Evolutionary conservation across 1,140 invertebrate species (phyloP), one percentile per base, ranked within the genome.

Genomic region (Sesamia nonagrioides): DNA sequence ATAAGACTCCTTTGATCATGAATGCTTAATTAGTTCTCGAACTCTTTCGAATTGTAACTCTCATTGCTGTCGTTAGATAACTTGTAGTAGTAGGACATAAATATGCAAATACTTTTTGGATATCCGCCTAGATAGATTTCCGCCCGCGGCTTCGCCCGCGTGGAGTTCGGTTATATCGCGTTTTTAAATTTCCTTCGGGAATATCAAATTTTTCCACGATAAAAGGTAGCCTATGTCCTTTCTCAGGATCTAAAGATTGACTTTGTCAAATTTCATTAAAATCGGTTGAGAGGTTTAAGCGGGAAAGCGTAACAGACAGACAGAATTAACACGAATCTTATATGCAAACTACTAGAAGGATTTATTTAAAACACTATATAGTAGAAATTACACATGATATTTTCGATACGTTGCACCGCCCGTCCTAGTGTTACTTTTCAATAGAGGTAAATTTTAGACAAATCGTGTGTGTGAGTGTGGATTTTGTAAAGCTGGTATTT

Each of bases 41-140:
- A 73, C 33, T 60, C 27, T 73, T 73, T 60, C 71, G 45, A 73
- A 73, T 60, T 73, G 54, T 73, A 37, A 73, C 13, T 72, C 33
- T 58, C 54, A 56, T 58, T 18, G 33, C 37, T 45, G 17, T 11
- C 54, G 18, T 73, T 58, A 73, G 18, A 45, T 45, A 60, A 60
- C 37, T 60, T 73, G 71, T 54, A 73, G 37, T 40, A 60, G 11
- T 56, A 6, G 71, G 42, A 58, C 54, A 42, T 73, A 72, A 17
- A 60, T 27, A 73, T 73, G 71, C 35, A 58, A 45, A 72, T 72
- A 40, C 18, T 52, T 54, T 71, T 73, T 37, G 27, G n/a, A n/a
- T n/a, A n/a, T n/a, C n/a, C n/a, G n/a, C n/a, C n/a, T n/a, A n/a
- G n/a, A n/a, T n/a, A n/a, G n/a, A n/a, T n/a, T n/a, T n/a, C n/a